These are phyloP conservation scores for Macroramphosus scolopax DNA, from an alignment of 2,797 vertebrate genomes.

Conservation along the genomic window DNA sequence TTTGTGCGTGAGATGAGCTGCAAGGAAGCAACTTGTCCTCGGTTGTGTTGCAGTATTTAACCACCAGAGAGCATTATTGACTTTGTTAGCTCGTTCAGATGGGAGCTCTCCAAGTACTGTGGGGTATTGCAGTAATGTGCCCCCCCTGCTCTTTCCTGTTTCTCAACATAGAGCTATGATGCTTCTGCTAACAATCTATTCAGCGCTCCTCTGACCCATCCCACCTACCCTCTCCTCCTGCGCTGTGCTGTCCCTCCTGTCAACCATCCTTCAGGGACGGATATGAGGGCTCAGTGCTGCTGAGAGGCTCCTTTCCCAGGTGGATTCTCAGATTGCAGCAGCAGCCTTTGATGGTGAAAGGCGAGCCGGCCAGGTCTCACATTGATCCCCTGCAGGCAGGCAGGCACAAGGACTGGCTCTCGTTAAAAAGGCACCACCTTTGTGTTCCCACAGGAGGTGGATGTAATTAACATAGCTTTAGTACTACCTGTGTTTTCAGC, in stretches of 20 bases:
- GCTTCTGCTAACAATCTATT: slow-evolving; percentile 22
- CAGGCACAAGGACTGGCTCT: slow-evolving; percentile 71
- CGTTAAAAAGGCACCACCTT: slow-evolving; percentile 76
- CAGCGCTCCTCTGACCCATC: slow-evolving; percentile 4
- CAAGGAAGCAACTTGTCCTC: background rate
- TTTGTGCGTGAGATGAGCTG: background rate
- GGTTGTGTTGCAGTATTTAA: slow-evolving; percentile 14
- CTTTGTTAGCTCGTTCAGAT: background rate
- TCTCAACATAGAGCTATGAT: no score
- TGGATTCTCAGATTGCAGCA: slow-evolving; percentile 64
- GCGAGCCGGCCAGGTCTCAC: slow-evolving; percentile 60
- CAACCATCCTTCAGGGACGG: slow-evolving; percentile 58
- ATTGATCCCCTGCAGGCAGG: slow-evolving; percentile 68
- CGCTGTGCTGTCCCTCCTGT: slow-evolving; percentile 51
- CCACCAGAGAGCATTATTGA: slow-evolving; percentile 63
- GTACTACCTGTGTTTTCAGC: slow-evolving; percentile 74
- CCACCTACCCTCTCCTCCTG: slow-evolving; percentile 13
- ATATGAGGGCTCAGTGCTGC: slow-evolving; percentile 57
- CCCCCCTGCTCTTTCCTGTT: no score
- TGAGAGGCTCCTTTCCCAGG: slow-evolving; percentile 66
- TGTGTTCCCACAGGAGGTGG: slow-evolving; percentile 77
- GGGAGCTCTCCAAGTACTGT: no score
- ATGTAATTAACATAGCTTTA: slow-evolving; percentile 79
- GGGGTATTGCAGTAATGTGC: no score
- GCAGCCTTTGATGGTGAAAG: slow-evolving; percentile 76